Conservation (phyloP, 2,888 invertebrate genomes). For the Nemapogon koenigi region DNA sequence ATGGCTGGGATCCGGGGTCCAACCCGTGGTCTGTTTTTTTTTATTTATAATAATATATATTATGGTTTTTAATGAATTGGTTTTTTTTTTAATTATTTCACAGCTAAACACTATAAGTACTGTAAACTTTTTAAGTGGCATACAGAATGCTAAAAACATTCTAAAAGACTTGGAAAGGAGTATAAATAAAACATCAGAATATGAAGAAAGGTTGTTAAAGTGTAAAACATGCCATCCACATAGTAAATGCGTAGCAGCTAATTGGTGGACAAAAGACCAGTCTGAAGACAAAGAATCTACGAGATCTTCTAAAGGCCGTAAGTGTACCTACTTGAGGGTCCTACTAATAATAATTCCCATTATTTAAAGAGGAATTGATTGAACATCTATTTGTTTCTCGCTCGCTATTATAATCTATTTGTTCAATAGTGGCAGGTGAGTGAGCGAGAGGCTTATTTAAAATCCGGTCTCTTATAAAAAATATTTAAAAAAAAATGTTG, state of each 20-base stretch:
- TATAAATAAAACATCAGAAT: conserved; percentile 32
- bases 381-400: too few relatives aligned
- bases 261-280: background rate
- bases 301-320: too few relatives aligned
- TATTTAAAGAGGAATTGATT: conserved; percentile 22
- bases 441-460: too few relatives aligned
- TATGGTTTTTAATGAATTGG: background rate
- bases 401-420: background rate
- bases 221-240: conserved; percentile 36
- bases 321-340: too few relatives aligned
- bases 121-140: conserved; percentile 31
- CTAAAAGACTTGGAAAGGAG: conserved; percentile 34
- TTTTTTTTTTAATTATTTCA: background rate
- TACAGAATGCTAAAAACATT: conserved; percentile 35
- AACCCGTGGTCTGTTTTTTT: too few relatives aligned
- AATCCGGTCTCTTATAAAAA: too few relatives aligned
- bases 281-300: too few relatives aligned
- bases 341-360: too few relatives aligned
- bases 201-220: conserved; percentile 32
- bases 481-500: too few relatives aligned
- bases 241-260: too few relatives aligned
- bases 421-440: background rate
- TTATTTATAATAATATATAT: too few relatives aligned
- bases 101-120: conserved; percentile 16
- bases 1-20: too few relatives aligned